phyloP scores from a whole-genome alignment of 2,797 vertebrate genomes.

The Sebastes elongatus region DNA sequence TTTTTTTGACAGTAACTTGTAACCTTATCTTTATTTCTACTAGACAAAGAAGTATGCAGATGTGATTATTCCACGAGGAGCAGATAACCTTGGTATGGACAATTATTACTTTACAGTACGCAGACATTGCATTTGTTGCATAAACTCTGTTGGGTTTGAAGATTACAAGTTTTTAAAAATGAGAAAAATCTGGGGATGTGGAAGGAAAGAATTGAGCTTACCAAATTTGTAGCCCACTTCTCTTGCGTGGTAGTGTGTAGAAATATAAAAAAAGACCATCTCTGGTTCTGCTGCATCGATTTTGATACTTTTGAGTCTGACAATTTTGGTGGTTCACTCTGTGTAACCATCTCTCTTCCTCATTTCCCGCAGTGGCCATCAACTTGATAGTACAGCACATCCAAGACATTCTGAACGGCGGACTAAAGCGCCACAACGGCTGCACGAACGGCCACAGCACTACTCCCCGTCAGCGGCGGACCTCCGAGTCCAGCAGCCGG shows the following conservation, averaged over 20 bases:
- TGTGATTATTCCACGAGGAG: constrained; percentile 96
- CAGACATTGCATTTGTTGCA: neutral
- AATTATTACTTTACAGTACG: neutral
- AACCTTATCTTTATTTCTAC: constrained; percentile 10
- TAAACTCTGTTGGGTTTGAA: neutral
- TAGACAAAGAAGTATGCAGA: constrained; percentile 99
- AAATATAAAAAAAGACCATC: too few species aligned
- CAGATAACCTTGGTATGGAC: constrained; percentile 93
- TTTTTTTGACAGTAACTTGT: neutral
- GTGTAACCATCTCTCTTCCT: neutral
- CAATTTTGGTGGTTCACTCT: neutral
- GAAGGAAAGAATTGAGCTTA: neutral
- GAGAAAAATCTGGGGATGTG: neutral
- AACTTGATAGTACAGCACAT: constrained; percentile 99
- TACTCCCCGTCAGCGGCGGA: constrained; percentile 86
- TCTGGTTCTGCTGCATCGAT: neutral
- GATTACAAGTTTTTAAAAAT: neutral
- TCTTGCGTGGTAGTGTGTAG: neutral
- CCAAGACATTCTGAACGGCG: constrained; percentile 97
- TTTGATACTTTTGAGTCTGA: neutral
- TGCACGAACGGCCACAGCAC: constrained; percentile 85
- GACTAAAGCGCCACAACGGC: constrained; percentile 90
- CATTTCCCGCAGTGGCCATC: constrained; percentile 89
- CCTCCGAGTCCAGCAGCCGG: constrained; percentile 94
- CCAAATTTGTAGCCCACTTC: too few species aligned